Evolutionary conservation across 2,113 vertebrate genomes (phyloP).

Genomic region (Sclerurus mexicanus): DNA sequence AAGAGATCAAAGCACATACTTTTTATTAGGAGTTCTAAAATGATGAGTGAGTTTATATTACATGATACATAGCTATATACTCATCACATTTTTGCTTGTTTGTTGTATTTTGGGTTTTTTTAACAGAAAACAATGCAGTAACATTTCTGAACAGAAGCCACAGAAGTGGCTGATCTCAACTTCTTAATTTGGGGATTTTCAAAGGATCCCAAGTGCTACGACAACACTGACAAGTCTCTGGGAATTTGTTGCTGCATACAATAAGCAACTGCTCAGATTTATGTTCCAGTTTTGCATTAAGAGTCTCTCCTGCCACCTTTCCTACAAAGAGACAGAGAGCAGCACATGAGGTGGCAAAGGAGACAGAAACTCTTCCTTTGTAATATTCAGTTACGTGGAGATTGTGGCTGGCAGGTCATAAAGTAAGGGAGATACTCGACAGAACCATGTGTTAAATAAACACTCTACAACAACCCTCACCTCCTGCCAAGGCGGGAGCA

Average conservation of each 20-base stretch:
- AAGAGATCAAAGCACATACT: neutral
- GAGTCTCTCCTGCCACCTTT: neutral
- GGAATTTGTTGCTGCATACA: neutral
- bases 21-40: neutral
- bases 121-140: neutral
- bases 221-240: neutral
- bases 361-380: neutral
- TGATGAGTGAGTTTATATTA: neutral
- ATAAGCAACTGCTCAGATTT: neutral
- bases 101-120: neutral
- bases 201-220: neutral
- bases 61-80: accelerated
- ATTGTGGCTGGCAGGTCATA: neutral
- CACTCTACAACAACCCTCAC: neutral
- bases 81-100: neutral
- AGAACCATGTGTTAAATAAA: neutral
- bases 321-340: neutral
- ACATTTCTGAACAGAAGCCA: neutral
- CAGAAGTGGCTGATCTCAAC: neutral
- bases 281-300: neutral
- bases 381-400: neutral
- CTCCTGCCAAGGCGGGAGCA: neutral
- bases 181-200: neutral
- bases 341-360: neutral
- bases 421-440: neutral